phyloP scores from a whole-genome alignment of 2,797 vertebrate genomes.

The Taenioides sp. region DNA sequence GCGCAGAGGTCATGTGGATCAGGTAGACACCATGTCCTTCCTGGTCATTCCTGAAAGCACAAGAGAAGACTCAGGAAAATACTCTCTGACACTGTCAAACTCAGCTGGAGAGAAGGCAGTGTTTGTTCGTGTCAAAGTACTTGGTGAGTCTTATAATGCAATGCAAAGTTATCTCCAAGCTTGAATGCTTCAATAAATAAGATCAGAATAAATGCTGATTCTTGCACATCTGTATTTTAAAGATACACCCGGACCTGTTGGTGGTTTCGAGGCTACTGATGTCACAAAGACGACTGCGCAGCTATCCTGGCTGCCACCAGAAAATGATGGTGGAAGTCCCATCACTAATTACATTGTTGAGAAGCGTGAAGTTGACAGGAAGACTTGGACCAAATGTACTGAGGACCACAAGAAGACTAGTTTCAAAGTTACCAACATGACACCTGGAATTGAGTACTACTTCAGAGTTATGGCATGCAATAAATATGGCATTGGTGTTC shows the following conservation, averaged over 20 bases:
- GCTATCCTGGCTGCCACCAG: constrained; percentile 93
- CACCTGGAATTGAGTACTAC: constrained; percentile 92
- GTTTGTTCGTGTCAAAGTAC: constrained; percentile 94
- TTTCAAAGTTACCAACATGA: constrained; percentile 89
- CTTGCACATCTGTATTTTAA: not conserved
- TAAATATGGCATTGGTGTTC: constrained; percentile 93
- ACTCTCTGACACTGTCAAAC: constrained; percentile 91
- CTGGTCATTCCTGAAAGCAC: constrained; percentile 95
- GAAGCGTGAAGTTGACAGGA: constrained; percentile 94
- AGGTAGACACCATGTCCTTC: constrained; percentile 98
- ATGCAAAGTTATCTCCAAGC: not conserved
- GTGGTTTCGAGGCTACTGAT: constrained; percentile 85
- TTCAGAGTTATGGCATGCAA: constrained; percentile 96
- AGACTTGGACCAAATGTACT: constrained; percentile 90
- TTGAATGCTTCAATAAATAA: not conserved
- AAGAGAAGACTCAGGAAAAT: constrained; percentile 96
- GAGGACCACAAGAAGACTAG: constrained; percentile 94
- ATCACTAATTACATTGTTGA: constrained; percentile 94
- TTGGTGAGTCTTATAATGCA: constrained; percentile 77
- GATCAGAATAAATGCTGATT: not conserved
- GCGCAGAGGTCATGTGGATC: constrained; percentile 93
- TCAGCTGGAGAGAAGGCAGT: constrained; percentile 95
- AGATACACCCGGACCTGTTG: constrained; percentile 98
- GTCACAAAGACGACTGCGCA: constrained; percentile 92
- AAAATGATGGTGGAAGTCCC: constrained; percentile 94